phyloP scores from a whole-genome alignment of 2,113 vertebrate species.

The Passer domesticus region DNA sequence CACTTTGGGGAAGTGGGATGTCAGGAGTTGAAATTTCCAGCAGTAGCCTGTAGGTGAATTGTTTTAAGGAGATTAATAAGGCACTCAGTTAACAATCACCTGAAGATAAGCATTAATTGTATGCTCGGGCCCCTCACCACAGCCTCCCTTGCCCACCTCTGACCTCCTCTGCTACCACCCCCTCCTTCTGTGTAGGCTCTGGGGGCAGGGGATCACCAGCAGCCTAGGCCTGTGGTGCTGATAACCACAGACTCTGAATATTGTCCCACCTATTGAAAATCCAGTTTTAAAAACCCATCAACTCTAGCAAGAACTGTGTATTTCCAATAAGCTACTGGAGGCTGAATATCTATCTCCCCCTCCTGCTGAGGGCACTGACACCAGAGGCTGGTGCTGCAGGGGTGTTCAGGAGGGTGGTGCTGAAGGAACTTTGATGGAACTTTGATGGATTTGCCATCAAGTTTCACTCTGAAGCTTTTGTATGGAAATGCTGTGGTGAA shows the following conservation, averaged over 20 bases:
- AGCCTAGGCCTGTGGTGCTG: not conserved
- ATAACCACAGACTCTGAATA: not conserved
- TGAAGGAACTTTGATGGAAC: not conserved
- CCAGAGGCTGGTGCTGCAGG: fast-evolving
- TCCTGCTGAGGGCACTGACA: not conserved
- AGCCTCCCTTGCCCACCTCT: not conserved
- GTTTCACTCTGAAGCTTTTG: not conserved
- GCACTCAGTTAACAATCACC: not conserved
- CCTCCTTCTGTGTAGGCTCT: not conserved
- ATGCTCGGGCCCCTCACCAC: not conserved
- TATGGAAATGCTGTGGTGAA: not conserved
- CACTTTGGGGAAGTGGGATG: not conserved
- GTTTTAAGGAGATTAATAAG: not conserved
- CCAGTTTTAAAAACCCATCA: not conserved
- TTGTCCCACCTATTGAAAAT: not conserved
- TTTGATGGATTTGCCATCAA: not conserved
- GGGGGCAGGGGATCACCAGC: not conserved
- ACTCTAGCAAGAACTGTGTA: not conserved
- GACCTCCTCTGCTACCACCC: not conserved
- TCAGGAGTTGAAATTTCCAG: not conserved
- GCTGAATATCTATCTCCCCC: not conserved
- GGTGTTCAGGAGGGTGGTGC: not conserved
- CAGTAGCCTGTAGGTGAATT: not conserved
- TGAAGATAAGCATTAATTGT: not conserved
- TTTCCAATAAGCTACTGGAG: not conserved